Evolutionary conservation across 2,888 invertebrate species (phyloP).

Genomic region (Horisme vitalbata): DNA sequence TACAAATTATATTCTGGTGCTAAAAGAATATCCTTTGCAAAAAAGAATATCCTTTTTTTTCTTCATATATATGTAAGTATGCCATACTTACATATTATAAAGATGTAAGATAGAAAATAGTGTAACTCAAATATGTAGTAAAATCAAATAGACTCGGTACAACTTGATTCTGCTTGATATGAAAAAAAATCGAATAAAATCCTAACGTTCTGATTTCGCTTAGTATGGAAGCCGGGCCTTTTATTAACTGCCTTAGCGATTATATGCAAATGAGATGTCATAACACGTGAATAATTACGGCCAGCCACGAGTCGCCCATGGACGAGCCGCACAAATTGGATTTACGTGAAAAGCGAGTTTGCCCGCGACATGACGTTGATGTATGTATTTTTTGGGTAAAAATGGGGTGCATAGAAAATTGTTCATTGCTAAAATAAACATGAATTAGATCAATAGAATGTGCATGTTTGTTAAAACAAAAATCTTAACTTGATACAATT

Average conservation of each 20-base stretch:
- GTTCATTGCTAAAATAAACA: constrained; percentile 4
- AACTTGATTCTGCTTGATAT: too few species aligned
- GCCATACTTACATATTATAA: too few species aligned
- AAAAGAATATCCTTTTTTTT: too few species aligned
- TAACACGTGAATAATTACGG: constrained; percentile 82
- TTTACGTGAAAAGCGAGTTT: constrained; percentile 78
- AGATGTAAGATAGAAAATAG: too few species aligned
- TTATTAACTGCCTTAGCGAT: constrained; percentile 66
- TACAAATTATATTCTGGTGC: too few species aligned
- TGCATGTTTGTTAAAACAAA: too few species aligned
- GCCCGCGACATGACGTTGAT: constrained; percentile 58
- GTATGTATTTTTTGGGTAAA: constrained; percentile 52
- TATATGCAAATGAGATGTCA: constrained; percentile 83
- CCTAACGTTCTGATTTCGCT: background rate
- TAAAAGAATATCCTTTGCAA: too few species aligned
- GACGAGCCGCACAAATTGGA: constrained; percentile 75
- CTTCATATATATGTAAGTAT: too few species aligned
- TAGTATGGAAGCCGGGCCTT: constrained; percentile 4
- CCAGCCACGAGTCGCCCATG: constrained; percentile 77
- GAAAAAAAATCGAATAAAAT: background rate
- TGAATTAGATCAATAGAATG: too few species aligned
- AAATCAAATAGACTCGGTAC: too few species aligned
- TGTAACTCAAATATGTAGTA: too few species aligned
- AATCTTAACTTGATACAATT: too few species aligned
- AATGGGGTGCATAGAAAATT: constrained; percentile 26